phyloP scores from a whole-genome alignment of 2,797 vertebrate genomes.

The Hirundo rustica region DNA sequence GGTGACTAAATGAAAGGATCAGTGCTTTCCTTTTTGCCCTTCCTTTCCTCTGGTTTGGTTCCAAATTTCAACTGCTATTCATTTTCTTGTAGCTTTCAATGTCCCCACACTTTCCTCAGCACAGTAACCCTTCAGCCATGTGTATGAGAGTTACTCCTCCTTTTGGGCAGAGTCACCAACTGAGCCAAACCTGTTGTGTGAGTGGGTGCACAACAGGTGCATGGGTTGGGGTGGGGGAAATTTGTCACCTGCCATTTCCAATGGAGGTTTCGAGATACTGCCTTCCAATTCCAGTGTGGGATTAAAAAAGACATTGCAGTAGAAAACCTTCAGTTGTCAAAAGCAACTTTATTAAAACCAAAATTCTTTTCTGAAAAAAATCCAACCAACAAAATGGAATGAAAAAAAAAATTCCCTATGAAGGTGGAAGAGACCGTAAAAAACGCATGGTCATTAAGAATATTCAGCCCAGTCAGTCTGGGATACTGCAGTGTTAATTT shows the following conservation, averaged over 20 bases:
- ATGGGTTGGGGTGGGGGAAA: neutral
- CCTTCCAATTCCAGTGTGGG: neutral
- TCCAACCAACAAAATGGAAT: neutral
- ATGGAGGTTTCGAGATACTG: neutral
- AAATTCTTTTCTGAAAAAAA: neutral
- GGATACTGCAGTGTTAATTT: neutral
- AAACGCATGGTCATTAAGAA: neutral
- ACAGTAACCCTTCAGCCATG: neutral
- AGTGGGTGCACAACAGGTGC: accelerated
- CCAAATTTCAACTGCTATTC: neutral
- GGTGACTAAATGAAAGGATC: neutral
- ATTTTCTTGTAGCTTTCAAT: neutral
- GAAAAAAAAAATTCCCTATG: neutral
- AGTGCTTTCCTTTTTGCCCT: neutral
- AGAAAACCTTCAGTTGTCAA: neutral
- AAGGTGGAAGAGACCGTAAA: neutral
- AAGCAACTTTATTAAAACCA: neutral
- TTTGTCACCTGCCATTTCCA: neutral
- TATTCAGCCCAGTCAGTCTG: neutral
- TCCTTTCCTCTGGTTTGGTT: neutral
- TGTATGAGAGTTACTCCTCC: neutral
- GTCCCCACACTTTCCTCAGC: accelerated
- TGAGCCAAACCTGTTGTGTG: accelerated
- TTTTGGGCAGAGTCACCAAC: neutral
- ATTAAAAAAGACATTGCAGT: neutral